Evolutionary conservation across 1,140 invertebrate genomes (phyloP), one percentile per base, ranked within the genome.

Genomic region (Agraylea sexmaculata): DNA sequence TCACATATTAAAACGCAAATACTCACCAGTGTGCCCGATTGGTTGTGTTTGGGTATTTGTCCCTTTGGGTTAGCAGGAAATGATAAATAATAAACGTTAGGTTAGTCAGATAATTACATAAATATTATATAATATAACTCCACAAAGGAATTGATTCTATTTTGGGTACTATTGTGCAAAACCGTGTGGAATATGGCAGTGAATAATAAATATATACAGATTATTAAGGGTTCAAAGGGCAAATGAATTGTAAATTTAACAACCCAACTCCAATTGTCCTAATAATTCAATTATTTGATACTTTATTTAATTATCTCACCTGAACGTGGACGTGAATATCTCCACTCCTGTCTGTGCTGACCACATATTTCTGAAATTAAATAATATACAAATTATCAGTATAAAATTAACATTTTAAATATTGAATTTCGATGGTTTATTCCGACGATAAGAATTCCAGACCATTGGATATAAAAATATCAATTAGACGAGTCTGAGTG

Each of bases 241-340:
- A 34, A 23, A 2, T 20, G 17, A 22, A 30, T 31, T 10, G 7
- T 40, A 35, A 8, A 39, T 34, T 18, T 33, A 38, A 22, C 39
- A 43, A 41, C 34, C 15, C 23, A 21, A 25, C 12, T 22, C 6
- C 7, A 46, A 25, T n/a, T 28, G 39, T 25, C 33, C 18, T 22
- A 34, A 13, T 35, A 13, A 13, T 46, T 37, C 33, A 39, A 35
- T 33, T 33, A 39, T 23, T 31, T 17, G 12, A 25, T 19, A 40
- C 13, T 10, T 19, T n/a, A n/a, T n/a, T n/a, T n/a, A n/a, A 32
- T 7, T 15, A 27, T 46, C 54, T 66, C 56, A 78, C 77, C 70
- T 80, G 76, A 6, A 80, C 75, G 45, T 77, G 74, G 1, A 80
- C 74, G 29, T 73, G 71, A 3, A 80, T 65, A 50, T 77, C 71